These are phyloP conservation scores for Pseudorhombus dupliciocellatus DNA, from an alignment of 2,113 vertebrate species.

Conservation along the genomic window DNA sequence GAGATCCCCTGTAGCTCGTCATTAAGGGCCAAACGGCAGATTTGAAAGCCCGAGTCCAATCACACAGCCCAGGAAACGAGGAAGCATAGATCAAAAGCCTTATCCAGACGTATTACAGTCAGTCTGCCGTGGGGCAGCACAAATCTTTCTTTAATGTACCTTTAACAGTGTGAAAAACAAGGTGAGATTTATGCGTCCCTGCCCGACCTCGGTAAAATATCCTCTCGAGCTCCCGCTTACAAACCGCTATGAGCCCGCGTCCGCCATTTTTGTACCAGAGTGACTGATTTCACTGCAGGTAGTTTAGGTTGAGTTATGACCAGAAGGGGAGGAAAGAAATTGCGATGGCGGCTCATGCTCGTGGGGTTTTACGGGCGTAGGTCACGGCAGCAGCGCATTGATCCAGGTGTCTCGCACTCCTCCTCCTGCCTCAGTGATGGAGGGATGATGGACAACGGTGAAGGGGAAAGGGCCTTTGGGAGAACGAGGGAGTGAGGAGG, in stretches of 20 bases:
- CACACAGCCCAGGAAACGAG: neutral
- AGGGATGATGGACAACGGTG: neutral
- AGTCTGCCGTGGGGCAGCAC: constrained; percentile 5
- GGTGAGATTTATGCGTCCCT: constrained; percentile 27
- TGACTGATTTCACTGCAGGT: constrained; percentile 26
- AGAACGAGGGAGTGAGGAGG: neutral
- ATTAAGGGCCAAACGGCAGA: neutral
- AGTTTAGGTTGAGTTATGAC: constrained; percentile 39
- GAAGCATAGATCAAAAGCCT: constrained; percentile 19
- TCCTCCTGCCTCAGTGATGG: constrained; percentile 10
- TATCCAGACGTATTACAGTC: constrained; percentile 7
- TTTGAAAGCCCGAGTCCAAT: neutral
- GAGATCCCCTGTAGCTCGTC: neutral
- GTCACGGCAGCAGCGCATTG: constrained; percentile 5
- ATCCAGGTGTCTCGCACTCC: constrained; percentile 19
- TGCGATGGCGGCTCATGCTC: constrained; percentile 15
- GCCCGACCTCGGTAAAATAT: constrained; percentile 20
- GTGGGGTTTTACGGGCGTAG: constrained; percentile 6
- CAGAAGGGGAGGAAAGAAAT: constrained; percentile 14
- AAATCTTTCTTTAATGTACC: constrained; percentile 35
- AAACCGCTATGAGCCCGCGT: neutral
- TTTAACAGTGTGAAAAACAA: constrained; percentile 30
- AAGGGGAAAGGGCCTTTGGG: neutral
- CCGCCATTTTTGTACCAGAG: constrained; percentile 4
- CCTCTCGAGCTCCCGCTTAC: constrained; percentile 13